Percentiles rank a stretch among this genome's conserved stretches.
phyloP scores from a whole-genome alignment of 2,797 vertebrate genomes.

The Syngnathus rostellatus region DNA sequence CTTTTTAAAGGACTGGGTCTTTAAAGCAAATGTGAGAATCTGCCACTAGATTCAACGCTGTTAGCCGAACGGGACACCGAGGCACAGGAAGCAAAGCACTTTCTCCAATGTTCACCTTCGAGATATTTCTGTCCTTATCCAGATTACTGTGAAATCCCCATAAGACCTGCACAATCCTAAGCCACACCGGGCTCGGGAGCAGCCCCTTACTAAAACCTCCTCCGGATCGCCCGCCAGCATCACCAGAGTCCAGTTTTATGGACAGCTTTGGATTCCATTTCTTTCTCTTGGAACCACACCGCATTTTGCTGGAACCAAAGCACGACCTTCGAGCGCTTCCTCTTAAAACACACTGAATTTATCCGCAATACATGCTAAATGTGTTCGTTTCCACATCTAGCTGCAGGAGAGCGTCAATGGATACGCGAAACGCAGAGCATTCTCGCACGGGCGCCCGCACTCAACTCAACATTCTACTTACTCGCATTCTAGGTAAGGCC shows the following conservation, averaged over 20 bases:
- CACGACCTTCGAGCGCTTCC: neutral
- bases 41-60: neutral
- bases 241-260: constrained; percentile 6
- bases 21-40: neutral
- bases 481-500: constrained; percentile 33
- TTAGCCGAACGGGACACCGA: constrained; percentile 13
- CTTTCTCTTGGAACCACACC: neutral
- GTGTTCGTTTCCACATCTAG: neutral
- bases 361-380: neutral
- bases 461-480: constrained; percentile 3
- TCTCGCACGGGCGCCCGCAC: constrained; percentile 6
- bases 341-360: neutral
- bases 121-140: constrained; percentile 73
- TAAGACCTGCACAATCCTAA: constrained; percentile 67
- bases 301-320: neutral
- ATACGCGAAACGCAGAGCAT: constrained; percentile 5
- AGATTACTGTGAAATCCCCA: constrained; percentile 69
- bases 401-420: constrained; percentile 6
- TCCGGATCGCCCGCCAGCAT: constrained; percentile 10
- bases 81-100: constrained; percentile 32
- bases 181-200: constrained; percentile 46
- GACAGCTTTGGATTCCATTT: constrained; percentile 7
- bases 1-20: neutral
- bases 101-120: constrained; percentile 60
- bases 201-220: constrained; percentile 46